Conservation (phyloP, 2,888 invertebrate species). For the Mythimna vitellina region DNA sequence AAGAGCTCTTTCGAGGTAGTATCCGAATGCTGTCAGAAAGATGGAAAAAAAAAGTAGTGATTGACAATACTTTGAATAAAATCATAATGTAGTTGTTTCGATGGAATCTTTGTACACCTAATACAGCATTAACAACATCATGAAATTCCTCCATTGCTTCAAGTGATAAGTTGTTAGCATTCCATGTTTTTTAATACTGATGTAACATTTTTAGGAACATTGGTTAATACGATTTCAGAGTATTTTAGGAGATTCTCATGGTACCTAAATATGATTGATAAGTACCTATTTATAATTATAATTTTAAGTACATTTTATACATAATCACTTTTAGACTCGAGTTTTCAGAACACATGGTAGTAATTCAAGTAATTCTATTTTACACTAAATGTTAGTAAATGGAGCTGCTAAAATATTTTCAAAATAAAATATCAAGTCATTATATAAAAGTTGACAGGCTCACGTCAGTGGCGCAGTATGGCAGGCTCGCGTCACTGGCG, state of each 20-base stretch:
- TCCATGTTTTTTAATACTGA: conserved; percentile 17
- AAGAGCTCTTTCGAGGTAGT: too few species aligned
- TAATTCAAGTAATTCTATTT: background rate
- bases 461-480: too few species aligned
- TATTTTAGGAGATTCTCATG: background rate
- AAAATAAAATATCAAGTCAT: too few species aligned
- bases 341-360: background rate
- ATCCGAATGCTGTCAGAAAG: too few species aligned
- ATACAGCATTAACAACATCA: background rate
- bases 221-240: background rate
- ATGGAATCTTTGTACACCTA: too few species aligned
- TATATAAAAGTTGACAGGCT: background rate
- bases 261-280: background rate
- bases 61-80: too few species aligned
- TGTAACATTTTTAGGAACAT: conserved; percentile 1
- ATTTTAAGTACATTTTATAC: background rate
- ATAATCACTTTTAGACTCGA: background rate
- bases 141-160: background rate
- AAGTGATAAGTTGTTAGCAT: background rate
- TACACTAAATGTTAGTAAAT: background rate
- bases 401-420: too few species aligned
- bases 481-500: background rate
- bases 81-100: too few species aligned
- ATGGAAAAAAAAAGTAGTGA: too few species aligned
- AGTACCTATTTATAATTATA: background rate